phyloP scores from a whole-genome alignment of 2,888 invertebrate genomes.

The Allygus modestus region DNA sequence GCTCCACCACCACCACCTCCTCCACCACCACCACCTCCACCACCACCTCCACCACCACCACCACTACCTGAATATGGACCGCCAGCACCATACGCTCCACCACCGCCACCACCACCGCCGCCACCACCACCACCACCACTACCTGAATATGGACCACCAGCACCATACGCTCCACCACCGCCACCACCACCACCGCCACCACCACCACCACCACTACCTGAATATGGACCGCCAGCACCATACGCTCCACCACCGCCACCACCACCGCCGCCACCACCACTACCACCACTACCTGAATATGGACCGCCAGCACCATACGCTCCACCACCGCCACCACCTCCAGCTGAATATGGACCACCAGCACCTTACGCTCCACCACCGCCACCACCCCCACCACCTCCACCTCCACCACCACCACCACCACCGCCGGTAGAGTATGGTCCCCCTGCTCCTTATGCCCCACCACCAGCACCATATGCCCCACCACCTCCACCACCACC shows the following conservation, averaged over 20 bases:
- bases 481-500: constrained; percentile 63
- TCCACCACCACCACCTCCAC: constrained; percentile 65
- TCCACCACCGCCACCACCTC: constrained; percentile 60
- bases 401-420: constrained; percentile 67
- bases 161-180: constrained; percentile 58
- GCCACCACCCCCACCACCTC: constrained; percentile 62
- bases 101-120: constrained; percentile 66
- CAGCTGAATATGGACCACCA: constrained; percentile 53
- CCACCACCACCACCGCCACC: constrained; percentile 63
- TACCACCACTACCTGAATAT: constrained; percentile 67
- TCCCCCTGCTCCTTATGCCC: constrained; percentile 67
- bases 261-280: constrained; percentile 67
- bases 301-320: constrained; percentile 65
- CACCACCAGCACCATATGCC: constrained; percentile 60
- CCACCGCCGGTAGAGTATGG: constrained; percentile 69
- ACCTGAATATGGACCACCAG: constrained; percentile 63
- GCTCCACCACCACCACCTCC: constrained; percentile 67
- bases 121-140: constrained; percentile 62
- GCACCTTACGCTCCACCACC: constrained; percentile 63
- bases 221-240: constrained; percentile 63
- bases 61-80: constrained; percentile 66
- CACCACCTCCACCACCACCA: constrained; percentile 60
- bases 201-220: constrained; percentile 67
- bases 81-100: constrained; percentile 67
- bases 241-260: constrained; percentile 66